These are phyloP conservation scores for Drosophila planitibia DNA, from an alignment of 2,888 invertebrate genomes.

Conservation along the genomic window DNA sequence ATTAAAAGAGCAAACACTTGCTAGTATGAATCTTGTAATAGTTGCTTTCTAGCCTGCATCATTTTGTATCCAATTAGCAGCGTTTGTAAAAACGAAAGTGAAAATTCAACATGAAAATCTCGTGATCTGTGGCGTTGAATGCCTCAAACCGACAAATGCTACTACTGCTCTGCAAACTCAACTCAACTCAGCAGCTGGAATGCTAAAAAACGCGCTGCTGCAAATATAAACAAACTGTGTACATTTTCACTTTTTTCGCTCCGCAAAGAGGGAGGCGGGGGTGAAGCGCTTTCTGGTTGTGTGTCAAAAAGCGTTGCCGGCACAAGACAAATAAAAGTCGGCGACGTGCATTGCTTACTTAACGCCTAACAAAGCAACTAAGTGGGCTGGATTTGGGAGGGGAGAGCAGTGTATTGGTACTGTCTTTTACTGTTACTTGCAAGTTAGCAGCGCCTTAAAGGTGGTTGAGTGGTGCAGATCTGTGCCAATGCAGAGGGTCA, in stretches of 20 bases:
- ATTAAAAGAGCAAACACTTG: neutral
- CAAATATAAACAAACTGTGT: conserved; percentile 70
- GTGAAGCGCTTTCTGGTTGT: neutral
- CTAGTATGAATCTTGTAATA: conserved; percentile 1
- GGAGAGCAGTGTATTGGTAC: conserved; percentile 4
- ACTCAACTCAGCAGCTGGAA: conserved; percentile 31
- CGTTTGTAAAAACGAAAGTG: conserved; percentile 67
- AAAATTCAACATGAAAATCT: conserved; percentile 71
- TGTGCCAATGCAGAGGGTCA: conserved; percentile 22
- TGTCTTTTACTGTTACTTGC: conserved; percentile 47
- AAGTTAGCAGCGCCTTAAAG: neutral
- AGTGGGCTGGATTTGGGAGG: neutral
- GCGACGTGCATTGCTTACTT: conserved; percentile 68
- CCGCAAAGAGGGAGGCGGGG: neutral
- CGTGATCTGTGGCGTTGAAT: conserved; percentile 53
- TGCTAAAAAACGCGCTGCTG: conserved; percentile 35
- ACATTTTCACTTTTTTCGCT: conserved; percentile 70
- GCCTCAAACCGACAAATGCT: conserved; percentile 17
- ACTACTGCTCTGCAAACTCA: conserved; percentile 10
- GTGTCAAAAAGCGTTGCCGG: conserved; percentile 47
- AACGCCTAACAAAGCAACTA: conserved; percentile 49
- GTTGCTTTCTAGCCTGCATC: neutral
- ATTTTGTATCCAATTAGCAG: conserved; percentile 22
- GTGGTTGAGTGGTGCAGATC: neutral
- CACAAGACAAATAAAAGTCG: conserved; percentile 71